Evolutionary conservation across 2,888 invertebrate species (phyloP).

Genomic region (Lasioglossum calceatum): DNA sequence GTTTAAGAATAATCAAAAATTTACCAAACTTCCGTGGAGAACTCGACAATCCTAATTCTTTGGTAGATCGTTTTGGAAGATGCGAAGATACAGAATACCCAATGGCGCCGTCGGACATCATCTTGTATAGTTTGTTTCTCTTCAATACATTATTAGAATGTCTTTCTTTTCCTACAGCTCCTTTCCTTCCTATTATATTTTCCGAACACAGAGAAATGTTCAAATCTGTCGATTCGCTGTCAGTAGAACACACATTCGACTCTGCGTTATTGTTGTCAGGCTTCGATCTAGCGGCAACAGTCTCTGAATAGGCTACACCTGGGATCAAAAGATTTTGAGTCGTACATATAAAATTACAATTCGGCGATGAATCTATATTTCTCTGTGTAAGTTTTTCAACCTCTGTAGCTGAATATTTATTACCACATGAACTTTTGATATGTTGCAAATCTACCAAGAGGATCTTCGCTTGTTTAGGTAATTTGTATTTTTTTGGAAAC

Average conservation of each 20-base stretch:
- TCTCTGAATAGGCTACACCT: neutral
- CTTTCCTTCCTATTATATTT: neutral
- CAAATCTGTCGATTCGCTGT: neutral
- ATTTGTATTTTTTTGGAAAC: slow-evolving; percentile 38
- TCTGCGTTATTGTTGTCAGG: neutral
- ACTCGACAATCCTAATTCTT: neutral
- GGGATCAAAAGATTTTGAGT: neutral
- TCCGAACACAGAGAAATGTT: neutral
- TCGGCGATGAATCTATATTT: slow-evolving; percentile 52
- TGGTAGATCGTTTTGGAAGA: neutral
- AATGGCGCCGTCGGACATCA: neutral
- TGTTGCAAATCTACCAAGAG: slow-evolving; percentile 58
- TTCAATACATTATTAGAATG: neutral
- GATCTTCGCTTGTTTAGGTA: slow-evolving; percentile 46
- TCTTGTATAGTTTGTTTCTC: neutral
- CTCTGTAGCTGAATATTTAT: slow-evolving; percentile 57
- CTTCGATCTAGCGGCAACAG: neutral
- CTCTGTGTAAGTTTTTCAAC: slow-evolving; percentile 54
- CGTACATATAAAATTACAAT: slow-evolving; percentile 36
- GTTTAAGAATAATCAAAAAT: neutral
- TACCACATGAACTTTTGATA: neutral
- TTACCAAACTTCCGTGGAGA: neutral
- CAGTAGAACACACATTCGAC: neutral
- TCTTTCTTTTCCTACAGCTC: neutral
- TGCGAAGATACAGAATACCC: neutral